These are phyloP conservation scores for Labrus mixtus DNA, from an alignment of 2,113 vertebrate species.

Conservation along the genomic window DNA sequence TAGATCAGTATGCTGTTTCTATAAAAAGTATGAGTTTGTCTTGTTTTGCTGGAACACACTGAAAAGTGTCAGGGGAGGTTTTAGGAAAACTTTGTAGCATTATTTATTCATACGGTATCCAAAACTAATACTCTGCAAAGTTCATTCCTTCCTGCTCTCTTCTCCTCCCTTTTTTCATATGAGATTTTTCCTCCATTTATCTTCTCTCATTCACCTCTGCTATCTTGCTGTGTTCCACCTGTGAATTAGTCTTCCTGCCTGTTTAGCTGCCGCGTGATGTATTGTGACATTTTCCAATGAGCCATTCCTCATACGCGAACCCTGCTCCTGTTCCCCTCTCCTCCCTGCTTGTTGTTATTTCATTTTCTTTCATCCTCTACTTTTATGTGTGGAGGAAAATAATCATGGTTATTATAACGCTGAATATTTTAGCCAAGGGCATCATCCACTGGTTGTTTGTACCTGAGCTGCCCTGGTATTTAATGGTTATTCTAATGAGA, in stretches of 20 bases:
- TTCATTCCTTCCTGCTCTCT: slow-evolving; percentile 10
- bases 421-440: slow-evolving; percentile 68
- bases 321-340: slow-evolving; percentile 14
- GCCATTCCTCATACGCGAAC: slow-evolving; percentile 53
- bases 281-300: slow-evolving; percentile 74
- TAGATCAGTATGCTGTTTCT: no score
- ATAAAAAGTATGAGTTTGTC: not conserved
- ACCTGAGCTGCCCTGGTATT: slow-evolving; percentile 41
- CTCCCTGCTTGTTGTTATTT: slow-evolving; percentile 53
- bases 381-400: slow-evolving; percentile 60
- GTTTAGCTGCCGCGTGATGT: slow-evolving; percentile 62
- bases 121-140: slow-evolving; percentile 25
- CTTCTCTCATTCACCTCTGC: slow-evolving; percentile 44
- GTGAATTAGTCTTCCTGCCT: slow-evolving; percentile 60
- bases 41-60: not conserved
- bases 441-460: slow-evolving; percentile 59
- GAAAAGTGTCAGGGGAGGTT: not conserved
- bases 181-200: slow-evolving; percentile 42
- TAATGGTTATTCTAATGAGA: slow-evolving; percentile 62
- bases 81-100: not conserved
- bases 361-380: slow-evolving; percentile 52
- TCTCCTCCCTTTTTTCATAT: slow-evolving; percentile 27
- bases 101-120: slow-evolving; percentile 32
- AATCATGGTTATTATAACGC: slow-evolving; percentile 67
- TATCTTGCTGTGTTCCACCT: slow-evolving; percentile 53